These are phyloP conservation scores for Oryzias celebensis DNA, from an alignment of 2,113 vertebrate species.

Conservation along the genomic window DNA sequence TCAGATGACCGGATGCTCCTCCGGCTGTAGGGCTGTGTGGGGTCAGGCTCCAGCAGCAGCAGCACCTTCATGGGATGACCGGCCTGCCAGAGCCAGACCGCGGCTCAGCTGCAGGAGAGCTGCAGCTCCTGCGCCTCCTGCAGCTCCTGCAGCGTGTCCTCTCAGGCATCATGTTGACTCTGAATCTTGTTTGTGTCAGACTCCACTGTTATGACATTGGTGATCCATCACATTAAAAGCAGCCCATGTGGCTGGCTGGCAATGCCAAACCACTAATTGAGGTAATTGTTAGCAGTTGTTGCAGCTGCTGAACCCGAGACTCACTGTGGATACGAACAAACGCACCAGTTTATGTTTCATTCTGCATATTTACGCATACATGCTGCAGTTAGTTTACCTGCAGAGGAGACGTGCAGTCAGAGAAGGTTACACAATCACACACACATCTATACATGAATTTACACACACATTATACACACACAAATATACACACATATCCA, in stretches of 20 bases:
- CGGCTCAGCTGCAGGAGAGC: no score
- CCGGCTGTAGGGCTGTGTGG: no score
- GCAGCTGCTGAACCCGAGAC: slow-evolving; percentile 76
- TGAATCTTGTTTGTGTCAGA: slow-evolving; percentile 97
- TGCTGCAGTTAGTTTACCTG: neutral
- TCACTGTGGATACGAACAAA: slow-evolving; percentile 12
- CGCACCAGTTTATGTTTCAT: neutral
- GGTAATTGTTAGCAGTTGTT: slow-evolving; percentile 98
- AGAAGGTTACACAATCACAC: no score
- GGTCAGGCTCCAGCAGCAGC: no score
- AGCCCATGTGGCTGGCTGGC: slow-evolving; percentile 92
- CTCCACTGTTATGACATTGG: slow-evolving; percentile 97
- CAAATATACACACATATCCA: no score
- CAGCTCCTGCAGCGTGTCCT: slow-evolving; percentile 11
- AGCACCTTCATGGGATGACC: no score
- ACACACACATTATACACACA: no score
- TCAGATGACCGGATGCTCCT: no score
- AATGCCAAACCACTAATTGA: slow-evolving; percentile 93
- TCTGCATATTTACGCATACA: slow-evolving; percentile 21
- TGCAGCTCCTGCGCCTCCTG: no score
- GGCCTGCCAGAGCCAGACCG: no score
- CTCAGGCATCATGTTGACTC: slow-evolving; percentile 66
- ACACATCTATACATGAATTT: no score
- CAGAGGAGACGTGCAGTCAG: no score
- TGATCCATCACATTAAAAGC: slow-evolving; percentile 97